Evolutionary conservation across 2,888 invertebrate genomes (phyloP).

Genomic region (Ashinkailepas kermadecensis): DNA sequence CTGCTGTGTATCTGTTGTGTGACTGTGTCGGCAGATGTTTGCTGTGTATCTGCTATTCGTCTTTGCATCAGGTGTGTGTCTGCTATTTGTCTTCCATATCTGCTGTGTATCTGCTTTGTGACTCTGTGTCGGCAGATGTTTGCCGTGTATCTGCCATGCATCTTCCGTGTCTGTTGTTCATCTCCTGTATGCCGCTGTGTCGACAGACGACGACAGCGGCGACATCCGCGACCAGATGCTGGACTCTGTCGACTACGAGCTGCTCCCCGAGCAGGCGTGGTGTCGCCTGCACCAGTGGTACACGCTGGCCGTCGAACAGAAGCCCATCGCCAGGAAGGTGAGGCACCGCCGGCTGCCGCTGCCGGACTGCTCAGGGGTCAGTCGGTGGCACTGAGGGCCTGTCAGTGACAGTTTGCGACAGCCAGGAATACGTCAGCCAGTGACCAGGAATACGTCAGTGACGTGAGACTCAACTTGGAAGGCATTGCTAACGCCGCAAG

Average conservation of each 20-base stretch:
- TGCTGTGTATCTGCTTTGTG: neutral
- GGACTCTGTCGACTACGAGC: slow-evolving; percentile 45
- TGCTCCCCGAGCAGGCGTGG: slow-evolving; percentile 47
- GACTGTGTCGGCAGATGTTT: neutral
- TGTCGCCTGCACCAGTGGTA: slow-evolving; percentile 42
- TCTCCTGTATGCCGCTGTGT: slow-evolving; percentile 25
- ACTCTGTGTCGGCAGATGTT: neutral
- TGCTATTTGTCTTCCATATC: neutral
- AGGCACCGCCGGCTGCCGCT: neutral
- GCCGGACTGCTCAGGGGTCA: no score
- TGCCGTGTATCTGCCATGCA: neutral
- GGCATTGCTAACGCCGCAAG: no score
- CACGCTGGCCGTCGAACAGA: slow-evolving; percentile 40
- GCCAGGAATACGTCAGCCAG: no score
- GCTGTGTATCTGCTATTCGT: neutral
- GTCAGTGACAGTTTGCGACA: no score
- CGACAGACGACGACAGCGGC: slow-evolving; percentile 34
- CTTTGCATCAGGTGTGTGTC: neutral
- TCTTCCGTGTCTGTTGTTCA: no score
- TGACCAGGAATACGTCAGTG: no score
- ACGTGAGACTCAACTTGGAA: no score
- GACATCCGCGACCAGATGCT: slow-evolving; percentile 43
- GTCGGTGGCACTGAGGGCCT: no score
- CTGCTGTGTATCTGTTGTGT: neutral
- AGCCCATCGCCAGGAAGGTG: slow-evolving; percentile 41